phyloP scores from a whole-genome alignment of 2,888 invertebrate species.

The Oxycera nigricornis region DNA sequence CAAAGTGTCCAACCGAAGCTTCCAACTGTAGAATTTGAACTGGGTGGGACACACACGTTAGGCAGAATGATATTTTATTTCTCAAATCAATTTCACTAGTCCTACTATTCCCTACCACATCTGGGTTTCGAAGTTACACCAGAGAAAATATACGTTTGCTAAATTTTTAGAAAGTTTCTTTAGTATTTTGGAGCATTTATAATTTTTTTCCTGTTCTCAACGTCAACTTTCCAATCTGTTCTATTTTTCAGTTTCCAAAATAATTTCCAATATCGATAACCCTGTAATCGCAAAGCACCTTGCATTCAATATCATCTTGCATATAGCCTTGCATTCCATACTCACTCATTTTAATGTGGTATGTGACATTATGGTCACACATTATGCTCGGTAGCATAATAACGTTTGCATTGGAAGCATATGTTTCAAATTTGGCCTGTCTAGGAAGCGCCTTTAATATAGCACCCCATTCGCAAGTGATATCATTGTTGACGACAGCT shows the following conservation, averaged over 20 bases:
- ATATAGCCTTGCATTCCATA: background rate
- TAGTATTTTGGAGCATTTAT: too few species aligned
- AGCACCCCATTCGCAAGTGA: slow-evolving; percentile 8
- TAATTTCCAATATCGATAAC: background rate
- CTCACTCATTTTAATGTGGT: background rate
- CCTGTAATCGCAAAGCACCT: background rate
- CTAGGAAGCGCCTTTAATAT: slow-evolving; percentile 31
- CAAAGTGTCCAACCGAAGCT: too few species aligned
- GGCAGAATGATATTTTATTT: too few species aligned
- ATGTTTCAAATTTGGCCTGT: slow-evolving; percentile 22
- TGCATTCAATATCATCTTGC: background rate
- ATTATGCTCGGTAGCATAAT: slow-evolving; percentile 10
- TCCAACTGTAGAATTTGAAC: too few species aligned
- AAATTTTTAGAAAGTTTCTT: too few species aligned
- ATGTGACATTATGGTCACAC: slow-evolving; percentile 13
- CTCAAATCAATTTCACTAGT: too few species aligned
- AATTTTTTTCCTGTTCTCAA: too few species aligned
- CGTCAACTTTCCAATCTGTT: too few species aligned
- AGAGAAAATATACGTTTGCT: too few species aligned
- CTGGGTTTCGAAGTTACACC: too few species aligned
- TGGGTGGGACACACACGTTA: too few species aligned
- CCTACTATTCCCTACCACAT: too few species aligned
- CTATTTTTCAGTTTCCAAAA: background rate
- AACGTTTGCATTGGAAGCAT: slow-evolving; percentile 18
- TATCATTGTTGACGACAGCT: background rate